A percentile compares a stretch with the other conserved stretches of the same genome.
These are phyloP conservation scores for Spizaetus ornatus DNA, from an alignment of 2,113 vertebrate species.

Conservation along the genomic window DNA sequence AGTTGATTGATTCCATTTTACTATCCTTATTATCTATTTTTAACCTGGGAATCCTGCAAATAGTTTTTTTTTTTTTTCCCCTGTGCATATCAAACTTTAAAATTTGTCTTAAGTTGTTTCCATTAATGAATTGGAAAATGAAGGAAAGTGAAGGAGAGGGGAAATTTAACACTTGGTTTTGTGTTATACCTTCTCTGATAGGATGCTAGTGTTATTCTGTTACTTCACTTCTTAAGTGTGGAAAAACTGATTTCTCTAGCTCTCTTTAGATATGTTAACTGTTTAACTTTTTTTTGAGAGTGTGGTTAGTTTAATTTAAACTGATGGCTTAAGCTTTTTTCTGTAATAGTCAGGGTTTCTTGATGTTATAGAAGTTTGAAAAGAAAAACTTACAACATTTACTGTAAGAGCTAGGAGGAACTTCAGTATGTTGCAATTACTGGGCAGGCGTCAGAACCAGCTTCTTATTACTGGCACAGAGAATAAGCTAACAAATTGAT, in stretches of 20 bases:
- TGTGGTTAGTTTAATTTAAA: background rate
- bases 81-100: background rate
- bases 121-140: background rate
- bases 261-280: background rate
- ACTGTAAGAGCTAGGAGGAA: background rate
- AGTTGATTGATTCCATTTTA: background rate
- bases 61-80: background rate
- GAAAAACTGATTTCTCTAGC: background rate
- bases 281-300: background rate
- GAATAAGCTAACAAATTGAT: background rate
- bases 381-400: background rate
- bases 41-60: background rate
- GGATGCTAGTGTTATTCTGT: background rate
- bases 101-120: background rate
- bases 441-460: background rate
- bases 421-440: constrained; percentile 27
- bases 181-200: background rate
- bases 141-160: background rate
- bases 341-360: background rate
- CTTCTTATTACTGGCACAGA: background rate
- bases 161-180: background rate
- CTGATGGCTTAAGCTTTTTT: background rate
- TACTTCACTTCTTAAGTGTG: background rate
- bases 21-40: background rate
- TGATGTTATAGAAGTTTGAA: background rate